Evolutionary conservation across 2,113 vertebrate species (phyloP).

Genomic region (Poeciliopsis retropinna): DNA sequence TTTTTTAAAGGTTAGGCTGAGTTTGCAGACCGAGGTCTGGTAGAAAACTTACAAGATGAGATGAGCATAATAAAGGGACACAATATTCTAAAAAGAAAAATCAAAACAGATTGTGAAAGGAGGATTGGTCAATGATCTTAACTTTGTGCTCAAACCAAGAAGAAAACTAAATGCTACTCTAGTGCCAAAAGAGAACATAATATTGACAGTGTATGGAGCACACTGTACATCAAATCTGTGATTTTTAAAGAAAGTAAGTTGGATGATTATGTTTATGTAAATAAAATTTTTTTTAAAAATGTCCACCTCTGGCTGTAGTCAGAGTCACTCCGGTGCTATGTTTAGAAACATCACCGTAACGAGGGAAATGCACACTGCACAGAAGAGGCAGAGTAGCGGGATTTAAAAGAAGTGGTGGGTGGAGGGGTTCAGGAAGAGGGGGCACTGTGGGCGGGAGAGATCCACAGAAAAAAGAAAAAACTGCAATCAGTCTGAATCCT

Average conservation of each 20-base stretch:
- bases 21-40: too few relatives aligned
- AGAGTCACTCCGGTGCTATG: slow-evolving; percentile 35
- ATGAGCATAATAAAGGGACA: background rate
- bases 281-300: too few relatives aligned
- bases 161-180: background rate
- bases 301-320: slow-evolving; percentile 14
- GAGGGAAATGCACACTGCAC: slow-evolving; percentile 43
- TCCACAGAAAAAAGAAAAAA: slow-evolving; percentile 45
- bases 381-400: slow-evolving; percentile 40
- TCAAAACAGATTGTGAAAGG: background rate
- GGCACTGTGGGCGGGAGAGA: slow-evolving; percentile 59
- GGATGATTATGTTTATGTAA: slow-evolving; percentile 2
- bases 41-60: too few relatives aligned
- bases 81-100: background rate
- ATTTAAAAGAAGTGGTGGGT: slow-evolving; percentile 59
- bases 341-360: slow-evolving; percentile 56
- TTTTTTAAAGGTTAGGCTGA: too few relatives aligned
- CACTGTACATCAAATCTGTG: background rate
- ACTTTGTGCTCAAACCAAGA: background rate
- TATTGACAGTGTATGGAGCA: background rate
- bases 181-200: background rate
- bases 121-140: background rate
- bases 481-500: slow-evolving; percentile 36
- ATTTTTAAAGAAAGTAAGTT: background rate
- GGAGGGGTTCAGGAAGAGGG: slow-evolving; percentile 56